Percentiles rank a stretch among this genome's conserved stretches.
Evolutionary conservation across 2,113 vertebrate species (phyloP).

Genomic region (Hiodon alosoides): DNA sequence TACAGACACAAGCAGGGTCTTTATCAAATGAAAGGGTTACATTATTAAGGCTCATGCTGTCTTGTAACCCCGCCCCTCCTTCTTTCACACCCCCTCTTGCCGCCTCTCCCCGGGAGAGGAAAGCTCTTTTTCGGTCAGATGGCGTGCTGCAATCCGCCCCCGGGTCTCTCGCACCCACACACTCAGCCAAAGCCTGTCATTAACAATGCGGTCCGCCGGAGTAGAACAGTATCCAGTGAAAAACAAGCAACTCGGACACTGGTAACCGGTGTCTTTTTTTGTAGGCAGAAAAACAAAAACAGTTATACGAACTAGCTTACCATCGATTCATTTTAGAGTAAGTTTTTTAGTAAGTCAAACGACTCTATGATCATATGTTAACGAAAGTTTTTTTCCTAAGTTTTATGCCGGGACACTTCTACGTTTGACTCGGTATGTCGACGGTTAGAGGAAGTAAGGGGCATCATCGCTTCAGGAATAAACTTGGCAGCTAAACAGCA

Average conservation of each 20-base stretch:
- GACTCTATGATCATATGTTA: not conserved
- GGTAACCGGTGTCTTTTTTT: conserved; percentile 32
- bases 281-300: conserved; percentile 41
- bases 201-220: conserved; percentile 64
- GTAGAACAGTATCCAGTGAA: conserved; percentile 64
- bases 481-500: not conserved
- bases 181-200: conserved; percentile 67
- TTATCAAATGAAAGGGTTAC: not conserved
- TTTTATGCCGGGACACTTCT: conserved; percentile 1
- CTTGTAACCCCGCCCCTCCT: conserved; percentile 47
- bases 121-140: conserved; percentile 78
- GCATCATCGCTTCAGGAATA: not conserved
- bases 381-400: conserved; percentile 14
- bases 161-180: conserved; percentile 74
- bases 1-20: not conserved
- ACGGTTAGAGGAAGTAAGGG: not conserved
- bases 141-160: conserved; percentile 75
- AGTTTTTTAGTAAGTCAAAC: not conserved
- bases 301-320: not conserved
- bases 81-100: conserved; percentile 55
- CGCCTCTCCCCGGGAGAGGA: conserved; percentile 71
- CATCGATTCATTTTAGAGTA: not conserved
- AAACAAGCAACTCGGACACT: conserved; percentile 45
- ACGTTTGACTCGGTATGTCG: conserved; percentile 7
- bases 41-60: conserved; percentile 27